Evolutionary conservation across 2,888 invertebrate species (phyloP).

Genomic region (Drosophila algonquin): DNA sequence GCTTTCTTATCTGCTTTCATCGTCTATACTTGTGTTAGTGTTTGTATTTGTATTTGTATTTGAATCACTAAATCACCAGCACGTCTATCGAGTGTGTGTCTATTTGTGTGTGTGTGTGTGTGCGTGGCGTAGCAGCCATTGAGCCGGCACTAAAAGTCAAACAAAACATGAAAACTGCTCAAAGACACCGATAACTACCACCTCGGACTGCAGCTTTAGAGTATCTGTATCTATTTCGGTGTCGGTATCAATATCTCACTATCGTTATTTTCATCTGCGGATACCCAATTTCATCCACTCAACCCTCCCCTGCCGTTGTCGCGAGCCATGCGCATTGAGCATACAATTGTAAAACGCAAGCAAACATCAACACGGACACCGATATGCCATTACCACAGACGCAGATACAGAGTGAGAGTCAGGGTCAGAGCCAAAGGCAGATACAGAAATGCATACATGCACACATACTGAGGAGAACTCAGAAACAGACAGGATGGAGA

Average conservation of each 20-base stretch:
- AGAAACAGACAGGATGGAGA: neutral
- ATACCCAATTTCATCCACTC: constrained; percentile 8
- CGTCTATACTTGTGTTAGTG: constrained; percentile 8
- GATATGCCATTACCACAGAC: constrained; percentile 23
- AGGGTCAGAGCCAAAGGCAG: neutral
- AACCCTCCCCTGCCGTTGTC: constrained; percentile 17
- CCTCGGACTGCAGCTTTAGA: no score
- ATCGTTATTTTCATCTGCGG: constrained; percentile 5
- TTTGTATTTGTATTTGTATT: constrained; percentile 12
- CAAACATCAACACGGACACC: constrained; percentile 72
- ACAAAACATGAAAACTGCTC: constrained; percentile 70
- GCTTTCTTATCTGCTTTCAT: neutral
- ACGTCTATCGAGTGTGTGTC: constrained; percentile 8
- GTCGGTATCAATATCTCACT: neutral
- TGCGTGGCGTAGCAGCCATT: constrained; percentile 47
- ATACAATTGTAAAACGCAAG: constrained; percentile 74
- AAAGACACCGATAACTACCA: constrained; percentile 49
- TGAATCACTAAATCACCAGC: neutral
- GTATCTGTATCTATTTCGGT: constrained; percentile 19
- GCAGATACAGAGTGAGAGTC: neutral
- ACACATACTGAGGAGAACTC: no score
- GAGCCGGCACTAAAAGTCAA: constrained; percentile 74
- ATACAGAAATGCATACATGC: constrained; percentile 8
- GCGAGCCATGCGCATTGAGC: constrained; percentile 54
- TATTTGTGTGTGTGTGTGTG: constrained; percentile 1